Base-by-base conservation (phyloP, 2,797 vertebrate genomes). In the Dryobates pubescens region DNA sequence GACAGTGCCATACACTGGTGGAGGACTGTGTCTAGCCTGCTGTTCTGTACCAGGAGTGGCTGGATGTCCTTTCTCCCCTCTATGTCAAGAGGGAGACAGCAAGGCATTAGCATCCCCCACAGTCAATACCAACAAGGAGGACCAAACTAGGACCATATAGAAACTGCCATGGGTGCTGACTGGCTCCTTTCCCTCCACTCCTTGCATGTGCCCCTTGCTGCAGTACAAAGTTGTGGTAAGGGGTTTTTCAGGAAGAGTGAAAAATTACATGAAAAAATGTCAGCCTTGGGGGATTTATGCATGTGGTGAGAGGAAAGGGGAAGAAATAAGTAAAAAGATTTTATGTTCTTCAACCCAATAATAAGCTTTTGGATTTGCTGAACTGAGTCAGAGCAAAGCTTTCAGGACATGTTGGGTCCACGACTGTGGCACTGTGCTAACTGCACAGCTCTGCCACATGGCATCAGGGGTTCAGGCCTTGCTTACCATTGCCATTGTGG, bases 341-440 rank as follows among this genome's bases (percentile, higher is more conserved):
- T 49, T 12, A 74, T 64, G 38, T 69, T 68, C 63, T 88, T 88
- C 11, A 20, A 27, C 23, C 19, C 51, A 69, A 0, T 34, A 49
- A 29, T 34, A 88, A 75, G 8, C 5, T 47, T 88, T 78, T 86
- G 22, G 15, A 17, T 75, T 92, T 74, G 41, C 82, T 88, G 71
- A 69, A 72, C 29, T 27, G 34, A 83, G 6, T 38, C 56, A 58
- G 56, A 84, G 22, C 43, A 38, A 83, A 57, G 38, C 23, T 75
- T 10, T 77, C 9, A 6, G 41, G 10, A 18, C 15, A 61, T 82
- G 47, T n/a, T 18, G 13, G 10, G 49, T 57, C 65, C n/a, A 13
- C 64, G 53, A 17, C n/a, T 2, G 1, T 0, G 3, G 29, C 53
- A 17, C 30, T 3, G 0, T 57, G 27, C 45, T 81, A 45, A 63